Base-by-base conservation (phyloP, 2,888 invertebrate species). In the Chloromyia formosa region DNA sequence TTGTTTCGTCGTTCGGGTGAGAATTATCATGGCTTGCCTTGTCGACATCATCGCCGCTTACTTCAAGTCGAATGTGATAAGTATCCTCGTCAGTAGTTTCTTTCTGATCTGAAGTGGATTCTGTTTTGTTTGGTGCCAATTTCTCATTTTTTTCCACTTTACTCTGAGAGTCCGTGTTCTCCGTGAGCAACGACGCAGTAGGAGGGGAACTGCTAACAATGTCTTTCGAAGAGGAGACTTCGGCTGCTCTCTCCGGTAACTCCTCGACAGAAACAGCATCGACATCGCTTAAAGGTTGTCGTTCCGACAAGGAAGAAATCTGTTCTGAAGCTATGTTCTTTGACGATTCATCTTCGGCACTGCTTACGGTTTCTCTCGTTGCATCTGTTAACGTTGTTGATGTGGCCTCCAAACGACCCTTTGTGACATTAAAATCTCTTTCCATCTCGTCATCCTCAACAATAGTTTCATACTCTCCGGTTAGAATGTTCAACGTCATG, bases 31-130 rank as follows among this genome's bases (percentile, higher is more conserved):
- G 49, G 22, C 27, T 14, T 56, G 40, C 75, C 69, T 20, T 14
- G 35, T 66, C 61, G 14, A 3, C 22, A 40, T 64, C 75, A 9
- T 76, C 62, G 53, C 54, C 73, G 64, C 72, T 66, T 1, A 73
- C 72, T 16, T 45, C 49, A 53, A 71, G 49, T 62, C 61, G 74
- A 14, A 56, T 53, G 7, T 71, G 18, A 10, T 27, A 18, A n/a
- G 42, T 40, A 42, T 10, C 20, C 40, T 35, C 18, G 22, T 27
- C 35, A 9, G 10, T 42, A 5, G 20, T 12, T 35, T 35, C 27
- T 4, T 35, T 35, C 3, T 2, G 22, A 53, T 68, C 23, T 45
- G 2, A 12, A 45, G 3, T 1, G 1, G 49, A 49, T 68, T 68
- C 14, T 3, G 4, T 3, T 12, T 10, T 14, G 5, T 1, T 23